phyloP scores from a whole-genome alignment of 1,140 invertebrate genomes.

The Drosophila ogumai region DNA sequence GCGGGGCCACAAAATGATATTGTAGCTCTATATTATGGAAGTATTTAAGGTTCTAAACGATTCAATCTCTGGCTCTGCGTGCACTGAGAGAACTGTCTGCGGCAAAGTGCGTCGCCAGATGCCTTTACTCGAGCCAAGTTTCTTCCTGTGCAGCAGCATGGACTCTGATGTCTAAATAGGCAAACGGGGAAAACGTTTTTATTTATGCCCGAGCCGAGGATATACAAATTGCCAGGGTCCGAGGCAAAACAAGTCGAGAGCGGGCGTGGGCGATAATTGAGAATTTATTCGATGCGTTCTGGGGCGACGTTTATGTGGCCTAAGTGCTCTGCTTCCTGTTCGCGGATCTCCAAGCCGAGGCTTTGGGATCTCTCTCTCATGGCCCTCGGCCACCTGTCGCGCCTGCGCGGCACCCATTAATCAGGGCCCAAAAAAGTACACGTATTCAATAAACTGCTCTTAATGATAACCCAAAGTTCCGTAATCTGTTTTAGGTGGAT shows the following conservation, averaged over 20 bases:
- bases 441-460: conserved; percentile 76
- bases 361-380: conserved; percentile 2
- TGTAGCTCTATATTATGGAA: conserved; percentile 73
- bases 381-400: conserved; percentile 62
- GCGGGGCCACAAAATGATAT: conserved; percentile 71
- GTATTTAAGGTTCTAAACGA: conserved; percentile 74
- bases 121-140: not conserved
- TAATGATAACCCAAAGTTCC: conserved; percentile 70
- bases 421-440: conserved; percentile 62
- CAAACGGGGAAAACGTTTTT: conserved; percentile 50
- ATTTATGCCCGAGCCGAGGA: conserved; percentile 61
- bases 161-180: conserved; percentile 73
- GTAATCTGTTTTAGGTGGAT: conserved; percentile 55
- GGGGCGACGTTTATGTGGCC: conserved; percentile 75
- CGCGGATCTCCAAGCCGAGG: not conserved
- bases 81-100: conserved; percentile 39
- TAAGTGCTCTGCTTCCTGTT: conserved; percentile 69
- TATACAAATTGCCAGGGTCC: conserved; percentile 54
- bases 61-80: conserved; percentile 57
- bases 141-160: conserved; percentile 9
- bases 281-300: conserved; percentile 73
- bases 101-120: not conserved
- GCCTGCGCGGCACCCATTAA: conserved; percentile 61
- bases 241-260: conserved; percentile 11
- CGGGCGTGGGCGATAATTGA: conserved; percentile 79